phyloP scores from a whole-genome alignment of 2,888 invertebrate genomes.

The Parthenolecanium corni region DNA sequence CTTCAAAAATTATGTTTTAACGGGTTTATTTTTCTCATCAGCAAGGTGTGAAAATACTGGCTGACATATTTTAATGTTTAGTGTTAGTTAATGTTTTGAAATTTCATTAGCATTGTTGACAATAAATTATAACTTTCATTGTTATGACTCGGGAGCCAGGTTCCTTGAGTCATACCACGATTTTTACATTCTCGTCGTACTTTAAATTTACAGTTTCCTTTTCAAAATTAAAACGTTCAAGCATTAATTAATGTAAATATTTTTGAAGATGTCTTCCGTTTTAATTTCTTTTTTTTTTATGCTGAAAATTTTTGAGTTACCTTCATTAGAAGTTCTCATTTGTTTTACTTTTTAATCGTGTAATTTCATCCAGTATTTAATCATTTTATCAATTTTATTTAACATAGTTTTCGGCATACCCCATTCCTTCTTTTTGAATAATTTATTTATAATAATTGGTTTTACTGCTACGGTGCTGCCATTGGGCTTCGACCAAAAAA shows the following conservation, averaged over 20 bases:
- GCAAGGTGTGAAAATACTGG: not conserved
- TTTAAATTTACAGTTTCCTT: not conserved
- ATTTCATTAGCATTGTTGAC: not conserved
- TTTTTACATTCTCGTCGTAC: too few relatives aligned
- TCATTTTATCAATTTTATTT: slow-evolving; percentile 8
- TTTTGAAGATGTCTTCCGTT: not conserved
- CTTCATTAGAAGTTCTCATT: slow-evolving; percentile 2
- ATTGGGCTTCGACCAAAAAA: too few relatives aligned
- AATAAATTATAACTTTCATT: not conserved
- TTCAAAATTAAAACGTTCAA: not conserved
- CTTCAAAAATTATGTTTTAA: not conserved
- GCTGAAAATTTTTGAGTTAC: not conserved
- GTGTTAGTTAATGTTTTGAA: not conserved
- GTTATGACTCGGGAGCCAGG: not conserved
- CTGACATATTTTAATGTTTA: slow-evolving; percentile 10
- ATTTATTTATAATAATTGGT: too few relatives aligned
- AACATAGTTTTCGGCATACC: not conserved
- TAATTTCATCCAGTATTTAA: not conserved
- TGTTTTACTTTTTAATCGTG: not conserved
- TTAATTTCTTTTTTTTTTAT: not conserved
- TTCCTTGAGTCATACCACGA: slow-evolving; percentile 2
- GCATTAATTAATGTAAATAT: slow-evolving; percentile 1
- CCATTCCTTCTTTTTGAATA: too few relatives aligned
- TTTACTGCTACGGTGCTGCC: too few relatives aligned
- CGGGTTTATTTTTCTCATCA: not conserved